Evolutionary conservation across 2,113 vertebrate genomes (phyloP), one percentile per base, ranked within the genome.

Genomic region (Cyprinodon brontotheroides): DNA sequence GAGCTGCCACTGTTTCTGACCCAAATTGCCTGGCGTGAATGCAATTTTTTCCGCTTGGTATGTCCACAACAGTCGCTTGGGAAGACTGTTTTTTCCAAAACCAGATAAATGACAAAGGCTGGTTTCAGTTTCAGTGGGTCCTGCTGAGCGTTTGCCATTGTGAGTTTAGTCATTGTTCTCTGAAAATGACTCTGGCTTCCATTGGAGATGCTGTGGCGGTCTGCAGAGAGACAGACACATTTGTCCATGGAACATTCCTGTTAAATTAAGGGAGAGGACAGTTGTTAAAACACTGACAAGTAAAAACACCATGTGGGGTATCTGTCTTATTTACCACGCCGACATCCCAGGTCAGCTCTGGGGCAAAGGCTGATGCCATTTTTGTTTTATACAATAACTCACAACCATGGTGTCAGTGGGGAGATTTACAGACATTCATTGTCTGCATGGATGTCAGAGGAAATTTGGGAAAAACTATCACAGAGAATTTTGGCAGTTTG

Each of bases 61-160:
- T 65, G 0, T 93, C 87, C 0, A 89, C 90, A 11, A 91, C 69
- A 0, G 92, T 91, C 0, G 92, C 93, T 43, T 69, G 90, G 0
- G 59, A 22, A 12, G 81, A 76, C 53, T 82, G 92, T 89, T 89
- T n/a, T n/a, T 95, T 62, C 80, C 3, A 0, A 91, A 40, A 60
- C 83, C 84, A 9, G 83, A 70, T 20, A 87, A n/a, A 73, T 37
- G 78, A 67, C 20, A 90, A n/a, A 82, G 0, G 93, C 88, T 2
- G 94, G 93, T 70, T 95, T 96, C 72, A 97, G 86, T 82, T 92
- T 94, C 91, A 97, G 74, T 0, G 96, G 95, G 75, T 96, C 95
- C 78, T 98, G 97, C 67, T 96, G 89, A 79, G 95, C 95, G 85
- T 95, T 96, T 86, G 97, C 94, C 0, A 96, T n/a, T 93, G 77